Base-by-base conservation (phyloP, 2,888 invertebrate genomes). In the Labia minor region DNA sequence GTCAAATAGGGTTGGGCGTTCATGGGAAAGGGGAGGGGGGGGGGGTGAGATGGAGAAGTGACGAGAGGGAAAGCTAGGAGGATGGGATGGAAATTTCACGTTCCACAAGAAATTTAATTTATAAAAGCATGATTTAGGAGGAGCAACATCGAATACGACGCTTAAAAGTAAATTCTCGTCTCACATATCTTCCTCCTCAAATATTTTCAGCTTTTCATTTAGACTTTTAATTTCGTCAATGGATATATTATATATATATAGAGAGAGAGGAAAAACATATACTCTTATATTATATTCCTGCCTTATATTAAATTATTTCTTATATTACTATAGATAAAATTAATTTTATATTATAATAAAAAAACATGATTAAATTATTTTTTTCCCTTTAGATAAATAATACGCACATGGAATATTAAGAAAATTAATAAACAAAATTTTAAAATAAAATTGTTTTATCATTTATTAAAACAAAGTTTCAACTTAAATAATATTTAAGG, bases 21-120 rank as follows among this genome's bases (percentile, higher is more conserved):
- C n/a, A n/a, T 14, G 3, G 49, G 49, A 49, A 8, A 14, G 3
- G 49, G 49, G 49, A 8, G 49, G 49, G 49, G 49, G 49, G 49
- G 3, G 49, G 3, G 14, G 49, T n/a, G 49, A 49, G 49, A 14
- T 49, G 3, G 49, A 49, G 14, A 49, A n/a, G n/a, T n/a, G n/a
- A 49, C 49, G 49, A 8, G 49, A 4, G 49, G 49, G n/a, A n/a
- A n/a, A n/a, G n/a, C n/a, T n/a, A n/a, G n/a, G n/a, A n/a, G n/a
- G n/a, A n/a, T n/a, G n/a, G 49, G 49, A 14, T 49, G 49, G 49
- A 49, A 49, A 49, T 8, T 49, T 49, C 49, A 49, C 49, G 49
- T 49, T 49, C 49, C 49, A 49, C 49, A 49, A 49, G 49, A 49
- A 49, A 49, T 49, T 49, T 49, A 49, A 49, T 49, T 49, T 49